Evolutionary conservation across 1,140 invertebrate species (phyloP), one percentile per base, ranked within the genome.

Genomic region (Argopecten irradians): DNA sequence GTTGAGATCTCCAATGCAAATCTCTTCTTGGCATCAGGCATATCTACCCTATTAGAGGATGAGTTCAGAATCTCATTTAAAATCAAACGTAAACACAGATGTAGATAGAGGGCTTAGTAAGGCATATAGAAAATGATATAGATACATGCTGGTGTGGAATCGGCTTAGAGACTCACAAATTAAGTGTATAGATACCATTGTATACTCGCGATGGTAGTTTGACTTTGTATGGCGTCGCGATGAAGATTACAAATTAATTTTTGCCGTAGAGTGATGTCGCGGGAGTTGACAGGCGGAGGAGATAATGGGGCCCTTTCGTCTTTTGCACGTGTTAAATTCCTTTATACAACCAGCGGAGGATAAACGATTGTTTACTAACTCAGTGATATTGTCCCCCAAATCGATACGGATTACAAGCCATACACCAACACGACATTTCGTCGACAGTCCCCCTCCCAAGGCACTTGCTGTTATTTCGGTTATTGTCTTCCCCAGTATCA

Each of bases 351-450:
- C 55, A 71, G 0, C 55, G 55, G 55, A 71, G 55, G 55, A 71
- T 71, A 71, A 71, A 71, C n/a, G 55, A 71, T 71, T 71, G 55
- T 71, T 71, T 71, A 71, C 55, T 71, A 71, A 71, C 55, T 71
- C n/a, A 1, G 55, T 11, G 16, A 22, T 55, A 55, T 55, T 71
- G 55, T 71, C 55, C 55, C 55, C 55, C 55, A 28, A 71, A 71
- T 71, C 55, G 55, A 71, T 71, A 71, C 55, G 16, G 55, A 71
- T 71, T 71, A 71, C 55, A 71, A 71, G 28, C 55, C 55, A 71
- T n/a, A 71, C 55, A 71, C 55, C n/a, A 71, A 71, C 28, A 71
- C 55, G 55, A 71, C 55, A 71, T 71, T 5, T 1, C n/a, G 55
- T 71, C 55, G 55, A 71, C 55, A 71, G 55, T n/a, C 55, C 55